Evolutionary conservation across 2,888 invertebrate species (phyloP), one percentile per base, ranked within the genome.

Genomic region (Eupeodes latifasciatus): DNA sequence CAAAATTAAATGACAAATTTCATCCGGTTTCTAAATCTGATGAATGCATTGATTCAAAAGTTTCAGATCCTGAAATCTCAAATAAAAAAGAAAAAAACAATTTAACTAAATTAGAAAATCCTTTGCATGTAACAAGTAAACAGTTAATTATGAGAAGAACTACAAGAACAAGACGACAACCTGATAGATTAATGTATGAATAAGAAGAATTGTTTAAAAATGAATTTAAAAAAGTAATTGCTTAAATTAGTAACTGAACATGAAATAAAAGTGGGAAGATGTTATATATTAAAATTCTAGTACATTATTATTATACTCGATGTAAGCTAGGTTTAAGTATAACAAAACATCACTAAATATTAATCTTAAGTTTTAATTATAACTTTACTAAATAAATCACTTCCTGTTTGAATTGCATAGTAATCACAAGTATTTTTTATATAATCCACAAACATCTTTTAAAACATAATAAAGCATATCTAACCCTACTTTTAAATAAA

Each of bases 1-100:
- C 59, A 76, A 66, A 75, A 76, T n/a, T 55, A 51, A 69, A 82
- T 16, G 62, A 62, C 36, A 53, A 51, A 36, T 36, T 51, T 53
- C 67, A 69, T n/a, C n/a, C n/a, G n/a, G n/a, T n/a, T n/a, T n/a
- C n/a, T n/a, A n/a, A n/a, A n/a, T 69, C 53, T 51, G 7, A 16
- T 53, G 53, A 53, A n/a, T 69, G 16, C 4, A 53, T 4, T 69
- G n/a, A 36, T 36, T 51, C n/a, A 36, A 69, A 69, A 69, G 16
- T 36, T 53, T 53, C 67, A 34, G 10, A 36, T 5, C 36, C 36
- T 14, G 67, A 69, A 53, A 5, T 11, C 4, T 36, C 36, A 53
- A 12, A 53, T 69, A 34, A 51, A 1, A n/a, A 69, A 16, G 7
- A 53, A 36, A 1, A 4, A 3, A 69, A 34, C 2, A 69, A 34